phyloP scores from a whole-genome alignment of 2,797 vertebrate species.

The Taeniopygia guttata region DNA sequence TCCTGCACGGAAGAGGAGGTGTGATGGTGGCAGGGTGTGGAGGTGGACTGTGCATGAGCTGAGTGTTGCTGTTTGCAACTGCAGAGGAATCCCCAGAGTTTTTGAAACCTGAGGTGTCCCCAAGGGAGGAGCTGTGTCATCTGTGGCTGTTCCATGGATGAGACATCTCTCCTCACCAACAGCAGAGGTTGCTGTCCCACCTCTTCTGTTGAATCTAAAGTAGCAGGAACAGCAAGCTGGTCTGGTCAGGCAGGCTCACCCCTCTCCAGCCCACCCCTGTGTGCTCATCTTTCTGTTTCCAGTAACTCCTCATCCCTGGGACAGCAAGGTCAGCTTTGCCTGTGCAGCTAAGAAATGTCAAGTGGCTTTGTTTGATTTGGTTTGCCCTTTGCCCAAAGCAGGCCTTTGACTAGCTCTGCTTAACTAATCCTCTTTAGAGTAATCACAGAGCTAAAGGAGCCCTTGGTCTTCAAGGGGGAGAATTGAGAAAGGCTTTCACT shows the following conservation, averaged over 20 bases:
- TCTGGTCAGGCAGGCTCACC: background rate
- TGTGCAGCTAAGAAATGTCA: background rate
- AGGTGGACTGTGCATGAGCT: background rate
- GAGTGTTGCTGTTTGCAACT: background rate
- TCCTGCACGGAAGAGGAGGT: background rate
- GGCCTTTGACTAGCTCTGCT: background rate
- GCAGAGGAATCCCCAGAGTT: background rate
- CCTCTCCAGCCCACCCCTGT: too few relatives aligned
- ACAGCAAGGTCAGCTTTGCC: background rate
- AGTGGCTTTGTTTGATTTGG: background rate
- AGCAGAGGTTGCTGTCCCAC: background rate
- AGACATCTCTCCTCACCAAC: background rate
- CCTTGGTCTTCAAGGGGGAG: background rate
- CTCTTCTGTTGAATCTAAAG: background rate
- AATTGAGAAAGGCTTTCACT: background rate
- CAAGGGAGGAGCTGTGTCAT: background rate
- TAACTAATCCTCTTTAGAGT: slow-evolving; percentile 27
- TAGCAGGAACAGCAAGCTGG: rapidly evolving
- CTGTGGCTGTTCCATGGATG: rapidly evolving
- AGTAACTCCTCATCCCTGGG: background rate
- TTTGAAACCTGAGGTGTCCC: background rate
- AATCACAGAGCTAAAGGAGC: slow-evolving; percentile 7
- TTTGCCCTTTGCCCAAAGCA: slow-evolving; percentile 31
- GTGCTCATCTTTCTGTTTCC: background rate
- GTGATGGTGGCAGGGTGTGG: background rate